A percentile compares a stretch with the other conserved stretches of the same genome.
phyloP scores from a whole-genome alignment of 2,113 vertebrate genomes.

The Danionella cerebrum region DNA sequence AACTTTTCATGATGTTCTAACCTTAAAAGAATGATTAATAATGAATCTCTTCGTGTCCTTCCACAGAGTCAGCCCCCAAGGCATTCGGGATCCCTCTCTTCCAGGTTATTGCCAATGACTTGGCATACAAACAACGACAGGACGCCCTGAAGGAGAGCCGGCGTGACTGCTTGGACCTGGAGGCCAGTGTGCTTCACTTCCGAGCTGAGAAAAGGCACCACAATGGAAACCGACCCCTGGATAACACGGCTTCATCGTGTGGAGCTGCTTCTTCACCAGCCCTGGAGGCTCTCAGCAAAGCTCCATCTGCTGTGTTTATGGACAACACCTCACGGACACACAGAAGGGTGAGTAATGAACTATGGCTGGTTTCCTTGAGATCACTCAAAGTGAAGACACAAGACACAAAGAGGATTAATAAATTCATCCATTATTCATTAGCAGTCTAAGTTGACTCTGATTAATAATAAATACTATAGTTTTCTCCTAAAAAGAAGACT shows the following conservation, averaged over 20 bases:
- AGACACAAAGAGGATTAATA: too few species aligned
- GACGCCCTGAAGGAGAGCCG: slow-evolving; percentile 69
- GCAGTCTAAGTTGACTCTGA: too few species aligned
- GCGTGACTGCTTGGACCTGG: slow-evolving; percentile 74
- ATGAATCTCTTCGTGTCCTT: rapidly evolving
- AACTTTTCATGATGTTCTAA: too few species aligned
- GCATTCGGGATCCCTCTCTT: slow-evolving; percentile 73
- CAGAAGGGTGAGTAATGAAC: slow-evolving; percentile 67
- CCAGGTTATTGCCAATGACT: slow-evolving; percentile 74
- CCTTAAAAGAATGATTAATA: too few species aligned
- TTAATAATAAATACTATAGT: too few species aligned
- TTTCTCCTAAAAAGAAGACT: too few species aligned
- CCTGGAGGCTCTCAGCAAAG: slow-evolving; percentile 47
- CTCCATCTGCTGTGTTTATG: slow-evolving; percentile 45
- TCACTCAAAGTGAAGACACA: too few species aligned
- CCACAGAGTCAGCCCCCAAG: slow-evolving; percentile 63
- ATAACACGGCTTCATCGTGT: slow-evolving; percentile 8
- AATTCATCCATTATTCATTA: too few species aligned
- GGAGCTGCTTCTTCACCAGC: not conserved
- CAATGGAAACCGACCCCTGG: slow-evolving; percentile 45
- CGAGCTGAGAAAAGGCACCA: slow-evolving; percentile 64
- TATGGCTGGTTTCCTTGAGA: too few species aligned
- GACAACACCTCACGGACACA: slow-evolving; percentile 59
- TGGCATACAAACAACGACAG: slow-evolving; percentile 59
- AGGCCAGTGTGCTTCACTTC: slow-evolving; percentile 69